These are phyloP conservation scores for Anhinga anhinga DNA, from an alignment of 2,113 vertebrate genomes.

Conservation along the genomic window DNA sequence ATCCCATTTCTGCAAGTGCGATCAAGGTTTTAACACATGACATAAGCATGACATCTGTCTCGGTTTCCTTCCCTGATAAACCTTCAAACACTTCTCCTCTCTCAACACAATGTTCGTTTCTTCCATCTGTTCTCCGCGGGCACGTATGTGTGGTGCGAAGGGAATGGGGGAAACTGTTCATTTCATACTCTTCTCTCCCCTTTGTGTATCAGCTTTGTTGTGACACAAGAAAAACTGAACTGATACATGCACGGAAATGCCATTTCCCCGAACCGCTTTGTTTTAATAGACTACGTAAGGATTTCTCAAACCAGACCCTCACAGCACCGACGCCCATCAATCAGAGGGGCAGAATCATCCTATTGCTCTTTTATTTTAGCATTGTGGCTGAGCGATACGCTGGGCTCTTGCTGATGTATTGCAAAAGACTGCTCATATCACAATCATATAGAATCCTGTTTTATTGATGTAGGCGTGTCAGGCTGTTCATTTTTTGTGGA, in stretches of 20 bases:
- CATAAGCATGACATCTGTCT: conserved; percentile 60
- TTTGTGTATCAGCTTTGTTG: conserved; percentile 57
- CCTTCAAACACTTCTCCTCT: conserved; percentile 41
- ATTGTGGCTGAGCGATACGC: background rate
- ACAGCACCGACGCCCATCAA: background rate
- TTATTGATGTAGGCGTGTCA: conserved; percentile 34
- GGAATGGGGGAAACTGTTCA: conserved; percentile 26
- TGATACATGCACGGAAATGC: background rate
- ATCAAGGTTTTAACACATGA: conserved; percentile 42
- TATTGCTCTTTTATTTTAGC: conserved; percentile 17
- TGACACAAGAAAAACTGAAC: conserved; percentile 8
- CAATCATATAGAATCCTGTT: background rate
- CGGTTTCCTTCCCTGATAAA: conserved; percentile 40
- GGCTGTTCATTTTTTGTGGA: conserved; percentile 51
- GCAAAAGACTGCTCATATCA: conserved; percentile 7
- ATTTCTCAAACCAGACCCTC: background rate
- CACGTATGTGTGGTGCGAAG: background rate
- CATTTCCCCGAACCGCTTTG: background rate
- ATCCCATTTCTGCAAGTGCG: background rate
- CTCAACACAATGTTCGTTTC: conserved; percentile 22
- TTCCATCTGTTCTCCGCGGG: conserved; percentile 65
- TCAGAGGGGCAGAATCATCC: background rate
- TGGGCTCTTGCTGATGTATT: background rate
- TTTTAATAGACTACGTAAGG: background rate
- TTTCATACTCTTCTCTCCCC: conserved; percentile 25